Evolutionary conservation across 1,140 invertebrate genomes (phyloP).

Genomic region (Oryzaephilus surinamensis): DNA sequence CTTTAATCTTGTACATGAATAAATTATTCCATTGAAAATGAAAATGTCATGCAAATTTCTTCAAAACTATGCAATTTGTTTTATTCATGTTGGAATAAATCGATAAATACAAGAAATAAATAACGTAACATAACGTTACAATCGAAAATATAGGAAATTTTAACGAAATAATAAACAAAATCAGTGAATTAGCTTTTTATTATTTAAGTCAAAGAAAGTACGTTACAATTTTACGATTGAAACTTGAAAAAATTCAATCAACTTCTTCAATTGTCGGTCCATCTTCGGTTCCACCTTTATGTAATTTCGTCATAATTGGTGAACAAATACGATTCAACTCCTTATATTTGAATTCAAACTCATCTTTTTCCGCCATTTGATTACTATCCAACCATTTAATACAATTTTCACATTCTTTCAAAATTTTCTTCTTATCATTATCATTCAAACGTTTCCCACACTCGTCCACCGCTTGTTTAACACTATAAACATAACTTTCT

Average conservation of each 20-base stretch:
- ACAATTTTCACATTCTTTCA: constrained; percentile 44
- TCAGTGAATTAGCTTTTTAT: too few relatives aligned
- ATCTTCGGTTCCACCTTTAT: constrained; percentile 30
- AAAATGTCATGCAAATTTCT: too few relatives aligned
- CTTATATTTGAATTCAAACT: constrained; percentile 46
- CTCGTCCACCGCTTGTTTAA: constrained; percentile 36
- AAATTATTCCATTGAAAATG: too few relatives aligned
- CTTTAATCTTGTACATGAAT: too few relatives aligned
- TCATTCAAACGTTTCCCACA: constrained; percentile 24
- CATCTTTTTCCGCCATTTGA: constrained; percentile 48
- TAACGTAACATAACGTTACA: too few relatives aligned
- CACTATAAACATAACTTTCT: constrained; percentile 59
- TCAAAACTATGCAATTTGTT: too few relatives aligned
- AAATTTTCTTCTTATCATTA: constrained; percentile 37
- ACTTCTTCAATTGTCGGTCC: background rate
- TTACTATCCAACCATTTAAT: constrained; percentile 58
- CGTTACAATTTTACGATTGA: background rate
- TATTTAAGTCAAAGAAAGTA: too few relatives aligned
- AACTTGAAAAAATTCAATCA: background rate
- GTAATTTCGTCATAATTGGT: constrained; percentile 43
- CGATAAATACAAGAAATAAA: too few relatives aligned
- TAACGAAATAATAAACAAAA: too few relatives aligned
- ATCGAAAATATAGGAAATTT: too few relatives aligned
- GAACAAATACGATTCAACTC: constrained; percentile 40
- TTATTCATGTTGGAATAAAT: too few relatives aligned